Conservation (phyloP, 2,888 invertebrate species). For the Campoletis raptor region DNA sequence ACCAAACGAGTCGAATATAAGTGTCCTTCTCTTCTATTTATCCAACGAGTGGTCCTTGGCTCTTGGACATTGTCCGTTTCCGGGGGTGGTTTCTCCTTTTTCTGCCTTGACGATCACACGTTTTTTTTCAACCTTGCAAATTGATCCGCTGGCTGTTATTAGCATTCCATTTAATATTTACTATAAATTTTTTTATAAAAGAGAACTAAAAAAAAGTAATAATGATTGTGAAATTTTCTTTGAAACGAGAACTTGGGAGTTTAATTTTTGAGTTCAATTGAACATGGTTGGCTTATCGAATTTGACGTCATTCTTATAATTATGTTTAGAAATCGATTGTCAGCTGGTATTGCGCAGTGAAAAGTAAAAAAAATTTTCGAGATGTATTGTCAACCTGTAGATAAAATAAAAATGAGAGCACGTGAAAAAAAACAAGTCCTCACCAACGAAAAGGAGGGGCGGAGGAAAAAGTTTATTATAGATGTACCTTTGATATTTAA, state of each 20-base stretch:
- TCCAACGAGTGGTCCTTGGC: constrained; percentile 19
- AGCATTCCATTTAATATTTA: not conserved
- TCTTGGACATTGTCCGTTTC: constrained; percentile 26
- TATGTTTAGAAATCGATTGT: constrained; percentile 82
- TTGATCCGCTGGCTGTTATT: not conserved
- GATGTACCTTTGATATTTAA: constrained; percentile 37
- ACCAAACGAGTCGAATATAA: not conserved
- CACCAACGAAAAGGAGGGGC: not conserved
- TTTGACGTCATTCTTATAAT: constrained; percentile 80
- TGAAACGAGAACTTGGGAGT: not conserved
- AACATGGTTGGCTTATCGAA: constrained; percentile 60
- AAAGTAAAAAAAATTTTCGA: constrained; percentile 43
- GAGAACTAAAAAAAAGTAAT: not conserved
- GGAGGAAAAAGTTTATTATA: not conserved
- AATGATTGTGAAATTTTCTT: not conserved
- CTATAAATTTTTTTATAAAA: not conserved
- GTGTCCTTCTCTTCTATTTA: not conserved
- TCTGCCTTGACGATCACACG: not conserved
- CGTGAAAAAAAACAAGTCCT: constrained; percentile 18
- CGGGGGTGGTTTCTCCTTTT: not conserved
- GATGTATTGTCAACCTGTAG: not conserved
- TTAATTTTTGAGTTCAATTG: not conserved
- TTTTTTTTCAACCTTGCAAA: not conserved
- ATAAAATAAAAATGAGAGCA: constrained; percentile 4
- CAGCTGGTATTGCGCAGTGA: constrained; percentile 64